phyloP scores from a whole-genome alignment of 2,113 vertebrate genomes.

The Antechinus flavipes region DNA sequence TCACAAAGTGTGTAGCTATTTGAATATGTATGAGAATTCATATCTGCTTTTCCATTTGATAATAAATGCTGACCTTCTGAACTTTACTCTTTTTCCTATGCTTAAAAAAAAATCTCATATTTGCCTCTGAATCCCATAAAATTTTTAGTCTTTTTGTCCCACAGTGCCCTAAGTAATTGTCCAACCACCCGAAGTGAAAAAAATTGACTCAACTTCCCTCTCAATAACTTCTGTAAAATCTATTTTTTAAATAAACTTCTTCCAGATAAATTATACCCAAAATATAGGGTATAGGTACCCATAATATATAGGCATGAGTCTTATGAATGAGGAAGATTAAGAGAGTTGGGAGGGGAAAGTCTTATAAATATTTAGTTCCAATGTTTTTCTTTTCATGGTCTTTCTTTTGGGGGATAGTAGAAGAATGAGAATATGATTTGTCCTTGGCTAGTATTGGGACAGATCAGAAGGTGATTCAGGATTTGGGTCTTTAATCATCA shows the following conservation, averaged over 20 bases:
- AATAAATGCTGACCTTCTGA: not conserved
- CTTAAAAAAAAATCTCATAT: not conserved
- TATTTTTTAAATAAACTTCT: not conserved
- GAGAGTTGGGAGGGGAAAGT: not conserved
- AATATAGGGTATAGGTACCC: not conserved
- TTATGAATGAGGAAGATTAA: not conserved
- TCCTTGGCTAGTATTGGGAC: not conserved
- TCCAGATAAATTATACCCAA: not conserved
- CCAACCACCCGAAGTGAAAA: fast-evolving
- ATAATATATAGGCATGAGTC: not conserved
- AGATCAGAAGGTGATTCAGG: not conserved
- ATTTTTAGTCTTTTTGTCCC: not conserved
- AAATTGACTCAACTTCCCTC: fast-evolving
- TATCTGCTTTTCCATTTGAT: not conserved
- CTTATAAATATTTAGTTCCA: not conserved
- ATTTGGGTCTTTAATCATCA: not conserved
- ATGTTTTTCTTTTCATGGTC: not conserved
- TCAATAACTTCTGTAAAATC: not conserved
- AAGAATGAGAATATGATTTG: not conserved
- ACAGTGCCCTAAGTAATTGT: not conserved
- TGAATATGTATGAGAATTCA: not conserved
- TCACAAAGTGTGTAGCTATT: fast-evolving
- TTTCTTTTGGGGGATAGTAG: not conserved
- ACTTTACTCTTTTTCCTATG: not conserved
- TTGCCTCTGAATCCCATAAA: not conserved